Conservation (phyloP, 1,140 invertebrate species). For the Bombus sibiricus region DNA sequence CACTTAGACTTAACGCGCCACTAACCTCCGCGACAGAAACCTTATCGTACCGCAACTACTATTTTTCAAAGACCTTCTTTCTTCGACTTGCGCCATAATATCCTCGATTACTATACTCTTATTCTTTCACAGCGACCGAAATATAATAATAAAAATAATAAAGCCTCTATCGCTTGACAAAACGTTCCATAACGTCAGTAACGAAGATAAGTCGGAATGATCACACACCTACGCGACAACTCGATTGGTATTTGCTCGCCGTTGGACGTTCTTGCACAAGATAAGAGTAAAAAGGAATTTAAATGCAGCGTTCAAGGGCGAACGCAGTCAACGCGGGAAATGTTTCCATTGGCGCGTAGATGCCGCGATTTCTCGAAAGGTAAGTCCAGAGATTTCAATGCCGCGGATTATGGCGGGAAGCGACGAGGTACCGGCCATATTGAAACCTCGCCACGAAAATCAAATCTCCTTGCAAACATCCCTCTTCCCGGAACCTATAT, state of each 20-base stretch:
- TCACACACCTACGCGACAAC: conserved; percentile 40
- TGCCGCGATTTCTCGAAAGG: conserved; percentile 58
- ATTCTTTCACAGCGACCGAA: not conserved
- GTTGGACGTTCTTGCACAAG: conserved; percentile 2
- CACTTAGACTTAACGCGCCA: not conserved
- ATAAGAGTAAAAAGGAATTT: conserved; percentile 13
- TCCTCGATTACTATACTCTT: not conserved
- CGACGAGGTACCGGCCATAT: conserved; percentile 19
- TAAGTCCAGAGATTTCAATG: conserved; percentile 64
- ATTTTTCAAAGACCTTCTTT: not conserved
- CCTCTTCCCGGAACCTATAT: not conserved
- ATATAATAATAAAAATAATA: not conserved
- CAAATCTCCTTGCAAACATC: not conserved
- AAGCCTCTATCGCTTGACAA: no score
- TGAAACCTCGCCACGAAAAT: not conserved
- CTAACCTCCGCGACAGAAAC: not conserved
- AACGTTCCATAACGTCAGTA: not conserved
- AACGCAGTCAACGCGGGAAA: conserved; percentile 64
- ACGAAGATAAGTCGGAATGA: conserved; percentile 8
- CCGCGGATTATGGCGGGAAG: conserved; percentile 65
- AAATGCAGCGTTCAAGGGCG: conserved; percentile 36
- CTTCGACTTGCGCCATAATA: not conserved
- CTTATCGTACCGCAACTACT: not conserved
- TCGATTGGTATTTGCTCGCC: conserved; percentile 23
- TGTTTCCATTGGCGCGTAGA: conserved; percentile 59